A percentile compares a stretch with the other conserved stretches of the same genome.
phyloP scores from a whole-genome alignment of 2,113 vertebrate species.

The Sakesphorus luctuosus region DNA sequence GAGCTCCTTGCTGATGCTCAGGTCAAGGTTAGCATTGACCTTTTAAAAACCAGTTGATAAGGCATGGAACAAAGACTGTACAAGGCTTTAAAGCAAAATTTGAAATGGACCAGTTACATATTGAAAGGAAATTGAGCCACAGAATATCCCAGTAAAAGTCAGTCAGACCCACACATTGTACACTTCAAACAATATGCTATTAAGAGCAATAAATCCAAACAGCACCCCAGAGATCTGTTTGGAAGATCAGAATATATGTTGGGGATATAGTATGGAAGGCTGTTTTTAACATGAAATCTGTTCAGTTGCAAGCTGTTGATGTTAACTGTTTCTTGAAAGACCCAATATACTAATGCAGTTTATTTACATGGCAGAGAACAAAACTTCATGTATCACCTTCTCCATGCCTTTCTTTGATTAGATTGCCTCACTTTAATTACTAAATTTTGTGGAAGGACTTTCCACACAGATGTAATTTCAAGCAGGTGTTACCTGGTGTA shows the following conservation, averaged over 20 bases:
- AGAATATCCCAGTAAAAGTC: constrained; percentile 41
- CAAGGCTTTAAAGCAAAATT: constrained; percentile 2
- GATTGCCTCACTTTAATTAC: constrained; percentile 70
- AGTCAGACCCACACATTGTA: neutral
- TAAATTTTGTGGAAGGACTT: constrained; percentile 67
- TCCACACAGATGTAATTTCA: constrained; percentile 57
- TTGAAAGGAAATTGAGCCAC: constrained; percentile 61
- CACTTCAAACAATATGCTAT: constrained; percentile 34
- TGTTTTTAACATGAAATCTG: constrained; percentile 41
- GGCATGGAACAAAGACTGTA: neutral
- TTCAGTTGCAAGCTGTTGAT: neutral
- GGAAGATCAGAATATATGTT: constrained; percentile 41
- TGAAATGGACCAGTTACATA: constrained; percentile 5
- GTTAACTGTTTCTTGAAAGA: constrained; percentile 41
- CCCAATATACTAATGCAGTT: constrained; percentile 50
- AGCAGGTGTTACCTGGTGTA: constrained; percentile 68
- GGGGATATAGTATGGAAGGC: neutral
- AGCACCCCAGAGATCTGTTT: constrained; percentile 35
- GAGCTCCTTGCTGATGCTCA: neutral
- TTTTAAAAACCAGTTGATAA: neutral
- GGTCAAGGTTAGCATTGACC: neutral
- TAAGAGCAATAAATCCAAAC: constrained; percentile 50
- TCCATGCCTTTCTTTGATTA: constrained; percentile 62
- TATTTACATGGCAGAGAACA: constrained; percentile 38
- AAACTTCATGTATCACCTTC: constrained; percentile 60